Evolutionary conservation across 23 tunicate species (phyloP).

Genomic region (Ciona savignyi): DNA sequence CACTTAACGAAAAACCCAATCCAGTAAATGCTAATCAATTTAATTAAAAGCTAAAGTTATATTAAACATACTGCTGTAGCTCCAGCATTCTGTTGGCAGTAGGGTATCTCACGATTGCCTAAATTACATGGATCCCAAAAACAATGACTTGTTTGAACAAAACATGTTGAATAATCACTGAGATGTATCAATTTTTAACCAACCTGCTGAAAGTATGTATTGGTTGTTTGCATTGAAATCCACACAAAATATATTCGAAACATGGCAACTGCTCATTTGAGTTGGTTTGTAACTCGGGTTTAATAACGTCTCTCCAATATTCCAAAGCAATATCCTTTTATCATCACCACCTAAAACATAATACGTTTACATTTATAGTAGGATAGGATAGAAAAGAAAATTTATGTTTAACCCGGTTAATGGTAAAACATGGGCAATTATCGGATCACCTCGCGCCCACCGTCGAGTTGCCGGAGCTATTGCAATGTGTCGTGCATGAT

Average conservation of each 20-base stretch:
- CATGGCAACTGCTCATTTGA: constrained; percentile 49
- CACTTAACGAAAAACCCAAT: too few relatives aligned
- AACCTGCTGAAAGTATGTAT: constrained; percentile 67
- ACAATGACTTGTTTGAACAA: too few relatives aligned
- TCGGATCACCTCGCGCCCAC: not conserved
- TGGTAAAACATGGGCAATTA: not conserved
- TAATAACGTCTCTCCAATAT: constrained; percentile 22
- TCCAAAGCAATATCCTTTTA: constrained; percentile 69
- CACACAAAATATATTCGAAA: constrained; percentile 74
- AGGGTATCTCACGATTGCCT: too few relatives aligned
- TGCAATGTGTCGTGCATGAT: too few relatives aligned
- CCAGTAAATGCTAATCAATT: too few relatives aligned
- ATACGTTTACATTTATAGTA: not conserved
- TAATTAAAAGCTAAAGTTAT: too few relatives aligned
- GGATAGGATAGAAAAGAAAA: not conserved
- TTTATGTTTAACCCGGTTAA: not conserved
- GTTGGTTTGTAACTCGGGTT: constrained; percentile 46
- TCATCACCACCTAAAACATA: constrained; percentile 70
- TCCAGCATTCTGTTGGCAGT: too few relatives aligned
- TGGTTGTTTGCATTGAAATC: constrained; percentile 33
- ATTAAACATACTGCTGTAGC: too few relatives aligned
- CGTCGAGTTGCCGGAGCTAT: not conserved
- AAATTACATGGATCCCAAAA: too few relatives aligned
- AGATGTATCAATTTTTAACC: not conserved
- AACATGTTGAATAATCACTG: too few relatives aligned